These are phyloP conservation scores for Physocephala rufipes DNA, from an alignment of 2,888 invertebrate genomes.

Conservation along the genomic window DNA sequence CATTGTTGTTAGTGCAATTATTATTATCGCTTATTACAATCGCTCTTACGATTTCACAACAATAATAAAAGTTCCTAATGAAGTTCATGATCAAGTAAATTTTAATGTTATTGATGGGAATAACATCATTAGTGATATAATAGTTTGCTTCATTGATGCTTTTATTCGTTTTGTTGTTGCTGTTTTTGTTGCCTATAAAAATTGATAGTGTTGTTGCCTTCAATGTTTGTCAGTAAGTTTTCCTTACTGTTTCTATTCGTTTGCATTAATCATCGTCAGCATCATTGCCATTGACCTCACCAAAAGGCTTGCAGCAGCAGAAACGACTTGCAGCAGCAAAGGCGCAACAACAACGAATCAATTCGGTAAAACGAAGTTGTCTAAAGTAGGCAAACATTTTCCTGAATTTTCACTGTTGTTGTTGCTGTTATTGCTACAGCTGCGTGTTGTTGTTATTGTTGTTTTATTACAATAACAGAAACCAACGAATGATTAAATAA, in stretches of 20 bases:
- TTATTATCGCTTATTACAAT: neutral
- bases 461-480: too few relatives aligned
- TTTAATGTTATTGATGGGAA: neutral
- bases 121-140: too few relatives aligned
- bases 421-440: neutral
- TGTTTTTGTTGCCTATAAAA: constrained; percentile 16
- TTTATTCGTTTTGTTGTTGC: too few relatives aligned
- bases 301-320: too few relatives aligned
- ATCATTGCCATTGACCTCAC: constrained; percentile 48
- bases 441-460: neutral
- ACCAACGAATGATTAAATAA: too few relatives aligned
- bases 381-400: too few relatives aligned
- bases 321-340: too few relatives aligned
- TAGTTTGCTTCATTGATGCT: too few relatives aligned
- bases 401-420: neutral
- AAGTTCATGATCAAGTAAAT: neutral
- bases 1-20: neutral
- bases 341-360: too few relatives aligned
- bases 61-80: too few relatives aligned
- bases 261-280: constrained; percentile 38
- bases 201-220: constrained; percentile 16
- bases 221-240: constrained; percentile 8
- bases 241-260: too few relatives aligned
- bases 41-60: neutral
- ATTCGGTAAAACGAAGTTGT: too few relatives aligned